Percentiles rank a stretch among this genome's conserved stretches.
These are phyloP conservation scores for Solea solea DNA, from an alignment of 2,113 vertebrate species.

Conservation along the genomic window DNA sequence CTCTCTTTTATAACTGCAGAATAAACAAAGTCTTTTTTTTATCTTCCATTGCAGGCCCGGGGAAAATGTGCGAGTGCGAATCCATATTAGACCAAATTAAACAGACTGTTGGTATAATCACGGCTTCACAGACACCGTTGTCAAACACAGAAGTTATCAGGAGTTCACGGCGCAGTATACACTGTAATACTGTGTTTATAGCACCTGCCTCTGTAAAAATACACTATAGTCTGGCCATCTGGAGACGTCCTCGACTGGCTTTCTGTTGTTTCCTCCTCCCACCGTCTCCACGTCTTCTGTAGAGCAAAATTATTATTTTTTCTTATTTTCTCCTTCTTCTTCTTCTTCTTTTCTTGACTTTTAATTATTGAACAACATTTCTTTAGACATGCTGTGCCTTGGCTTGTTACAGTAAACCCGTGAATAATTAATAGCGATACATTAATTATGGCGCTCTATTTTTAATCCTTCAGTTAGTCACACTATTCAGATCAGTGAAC, in stretches of 20 bases:
- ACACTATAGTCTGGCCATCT: background rate
- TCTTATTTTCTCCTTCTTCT: background rate
- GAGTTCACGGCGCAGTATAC: background rate
- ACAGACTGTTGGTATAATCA: slow-evolving; percentile 7
- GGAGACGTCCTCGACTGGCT: background rate
- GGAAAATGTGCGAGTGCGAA: background rate
- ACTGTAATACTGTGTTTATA: background rate
- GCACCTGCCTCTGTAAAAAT: background rate
- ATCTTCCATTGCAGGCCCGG: background rate
- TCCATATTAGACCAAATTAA: slow-evolving; percentile 5
- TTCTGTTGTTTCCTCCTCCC: slow-evolving; percentile 8
- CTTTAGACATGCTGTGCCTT: slow-evolving; percentile 59
- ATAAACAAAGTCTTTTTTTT: background rate
- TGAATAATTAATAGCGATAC: slow-evolving; percentile 65
- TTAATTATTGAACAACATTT: slow-evolving; percentile 71
- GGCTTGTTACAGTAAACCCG: slow-evolving; percentile 63
- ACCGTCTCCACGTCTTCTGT: slow-evolving; percentile 4
- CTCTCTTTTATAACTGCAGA: background rate
- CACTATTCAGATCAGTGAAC: slow-evolving; percentile 30
- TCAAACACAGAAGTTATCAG: slow-evolving; percentile 9
- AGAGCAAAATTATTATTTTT: slow-evolving; percentile 4
- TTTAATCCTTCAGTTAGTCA: slow-evolving; percentile 43
- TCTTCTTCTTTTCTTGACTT: background rate
- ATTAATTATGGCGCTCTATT: slow-evolving; percentile 64
- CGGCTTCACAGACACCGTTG: slow-evolving; percentile 1